These are phyloP conservation scores for Oreortyx pictus DNA, from an alignment of 2,797 vertebrate species.

Conservation along the genomic window DNA sequence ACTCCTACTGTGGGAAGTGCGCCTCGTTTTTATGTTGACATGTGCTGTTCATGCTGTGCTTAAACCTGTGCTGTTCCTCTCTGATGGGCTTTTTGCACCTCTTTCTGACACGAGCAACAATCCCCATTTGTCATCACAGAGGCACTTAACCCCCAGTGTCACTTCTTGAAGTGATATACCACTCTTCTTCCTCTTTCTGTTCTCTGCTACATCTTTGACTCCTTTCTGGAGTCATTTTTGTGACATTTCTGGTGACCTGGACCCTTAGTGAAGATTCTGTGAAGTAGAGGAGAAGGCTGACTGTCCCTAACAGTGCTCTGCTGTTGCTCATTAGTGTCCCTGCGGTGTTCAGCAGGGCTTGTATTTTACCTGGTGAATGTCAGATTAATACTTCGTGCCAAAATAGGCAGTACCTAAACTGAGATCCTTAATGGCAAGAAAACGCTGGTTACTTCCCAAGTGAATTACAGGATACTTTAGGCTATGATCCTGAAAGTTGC, in stretches of 20 bases:
- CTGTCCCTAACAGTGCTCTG: background rate
- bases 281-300: background rate
- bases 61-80: background rate
- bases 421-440: background rate
- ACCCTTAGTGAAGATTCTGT: background rate
- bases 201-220: background rate
- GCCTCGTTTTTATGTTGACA: background rate
- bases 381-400: background rate
- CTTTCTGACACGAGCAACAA: background rate
- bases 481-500: background rate
- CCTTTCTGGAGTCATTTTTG: background rate
- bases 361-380: background rate
- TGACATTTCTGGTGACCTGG: background rate
- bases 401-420: background rate
- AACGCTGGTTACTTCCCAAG: background rate
- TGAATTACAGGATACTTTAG: background rate
- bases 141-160: background rate
- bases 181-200: background rate
- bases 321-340: background rate
- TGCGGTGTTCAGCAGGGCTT: background rate
- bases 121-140: background rate
- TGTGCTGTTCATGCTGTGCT: rapidly evolving
- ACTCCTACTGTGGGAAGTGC: background rate
- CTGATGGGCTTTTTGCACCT: background rate
- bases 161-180: background rate